Percentiles rank a stretch among this genome's conserved stretches.
Evolutionary conservation across 2,888 invertebrate species (phyloP).

Genomic region (Lycia hirtaria): DNA sequence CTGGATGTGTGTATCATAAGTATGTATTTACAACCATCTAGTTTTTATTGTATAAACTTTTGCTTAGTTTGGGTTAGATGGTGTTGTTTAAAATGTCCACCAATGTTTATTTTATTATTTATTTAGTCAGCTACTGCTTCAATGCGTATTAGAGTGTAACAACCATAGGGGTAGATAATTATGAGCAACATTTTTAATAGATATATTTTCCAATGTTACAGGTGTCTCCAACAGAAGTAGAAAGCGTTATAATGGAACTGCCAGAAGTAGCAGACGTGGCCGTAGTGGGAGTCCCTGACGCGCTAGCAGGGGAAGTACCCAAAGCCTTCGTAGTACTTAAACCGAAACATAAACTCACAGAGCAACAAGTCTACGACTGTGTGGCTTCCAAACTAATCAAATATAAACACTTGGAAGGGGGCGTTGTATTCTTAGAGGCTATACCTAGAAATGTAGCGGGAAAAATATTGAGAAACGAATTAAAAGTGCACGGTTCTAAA

Average conservation of each 20-base stretch:
- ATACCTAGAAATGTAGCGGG: slow-evolving; percentile 92
- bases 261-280: slow-evolving; percentile 91
- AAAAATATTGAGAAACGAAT: slow-evolving; percentile 90
- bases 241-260: slow-evolving; percentile 90
- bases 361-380: slow-evolving; percentile 83
- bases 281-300: slow-evolving; percentile 90
- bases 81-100: too few species aligned
- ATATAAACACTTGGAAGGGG: slow-evolving; percentile 90
- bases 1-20: too few species aligned
- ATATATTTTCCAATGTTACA: slow-evolving; percentile 58
- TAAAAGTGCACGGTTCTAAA: slow-evolving; percentile 78
- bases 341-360: slow-evolving; percentile 80
- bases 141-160: too few species aligned
- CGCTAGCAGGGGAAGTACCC: slow-evolving; percentile 90
- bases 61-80: too few species aligned
- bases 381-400: slow-evolving; percentile 88
- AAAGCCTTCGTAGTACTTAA: slow-evolving; percentile 89
- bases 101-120: too few species aligned
- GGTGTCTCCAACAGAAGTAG: slow-evolving; percentile 95
- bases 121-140: too few species aligned
- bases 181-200: slow-evolving; percentile 1
- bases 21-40: too few species aligned
- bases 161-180: too few species aligned
- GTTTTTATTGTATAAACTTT: too few species aligned
- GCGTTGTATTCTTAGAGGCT: slow-evolving; percentile 88